These are phyloP conservation scores for Apodemia mormo DNA, from an alignment of 2,888 invertebrate genomes.

Conservation along the genomic window DNA sequence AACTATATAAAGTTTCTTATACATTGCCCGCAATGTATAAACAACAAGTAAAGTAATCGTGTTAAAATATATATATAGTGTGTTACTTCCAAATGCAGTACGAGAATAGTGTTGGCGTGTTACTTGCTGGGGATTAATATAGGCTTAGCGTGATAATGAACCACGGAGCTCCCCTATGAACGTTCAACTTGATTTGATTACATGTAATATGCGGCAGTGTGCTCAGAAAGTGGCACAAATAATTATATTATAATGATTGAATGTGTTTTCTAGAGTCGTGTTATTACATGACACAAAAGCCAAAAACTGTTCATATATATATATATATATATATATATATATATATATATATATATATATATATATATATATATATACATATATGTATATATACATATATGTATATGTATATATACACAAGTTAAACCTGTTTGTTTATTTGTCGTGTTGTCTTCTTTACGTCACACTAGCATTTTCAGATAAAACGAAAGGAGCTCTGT, in stretches of 20 bases:
- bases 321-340: too few relatives aligned
- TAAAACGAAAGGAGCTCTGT: too few relatives aligned
- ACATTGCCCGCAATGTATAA: slow-evolving; percentile 24
- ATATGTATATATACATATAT: too few relatives aligned
- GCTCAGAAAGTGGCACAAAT: slow-evolving; percentile 26
- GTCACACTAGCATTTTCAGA: too few relatives aligned
- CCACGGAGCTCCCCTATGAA: slow-evolving; percentile 41
- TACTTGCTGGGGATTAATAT: slow-evolving; percentile 53
- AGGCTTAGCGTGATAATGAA: slow-evolving; percentile 53
- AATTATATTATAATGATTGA: slow-evolving; percentile 21
- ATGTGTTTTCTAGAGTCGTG: slow-evolving; percentile 19
- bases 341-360: too few relatives aligned
- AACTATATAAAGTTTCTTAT: slow-evolving; percentile 11
- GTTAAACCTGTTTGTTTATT: too few relatives aligned
- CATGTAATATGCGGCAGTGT: slow-evolving; percentile 26
- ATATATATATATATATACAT: too few relatives aligned
- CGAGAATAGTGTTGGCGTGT: slow-evolving; percentile 49
- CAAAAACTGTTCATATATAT: too few relatives aligned
- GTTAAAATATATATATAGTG: background rate
- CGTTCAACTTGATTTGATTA: slow-evolving; percentile 43
- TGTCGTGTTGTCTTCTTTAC: too few relatives aligned
- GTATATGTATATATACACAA: too few relatives aligned
- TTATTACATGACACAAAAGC: too few relatives aligned
- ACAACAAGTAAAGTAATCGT: background rate
- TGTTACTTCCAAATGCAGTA: slow-evolving; percentile 26